Conservation (phyloP, 2,888 invertebrate species). For the Oxystoma pomonae region DNA sequence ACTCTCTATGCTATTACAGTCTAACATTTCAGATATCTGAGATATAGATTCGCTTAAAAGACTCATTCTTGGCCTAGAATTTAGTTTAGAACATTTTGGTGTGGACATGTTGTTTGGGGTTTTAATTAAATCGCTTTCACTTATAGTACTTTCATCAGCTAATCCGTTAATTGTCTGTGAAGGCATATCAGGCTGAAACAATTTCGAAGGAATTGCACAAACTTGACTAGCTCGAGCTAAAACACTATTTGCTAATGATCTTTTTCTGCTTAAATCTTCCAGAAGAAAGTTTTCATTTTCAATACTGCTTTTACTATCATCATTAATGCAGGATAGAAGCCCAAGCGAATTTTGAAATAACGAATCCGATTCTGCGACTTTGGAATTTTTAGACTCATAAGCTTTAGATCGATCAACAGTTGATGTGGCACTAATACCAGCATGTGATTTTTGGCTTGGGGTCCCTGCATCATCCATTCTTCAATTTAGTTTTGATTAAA, state of each 20-base stretch:
- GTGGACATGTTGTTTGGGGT: slow-evolving; percentile 35
- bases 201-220: slow-evolving; percentile 35
- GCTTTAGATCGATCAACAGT: slow-evolving; percentile 12
- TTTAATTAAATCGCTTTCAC: slow-evolving; percentile 38
- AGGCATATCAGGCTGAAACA: slow-evolving; percentile 29
- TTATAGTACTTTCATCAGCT: slow-evolving; percentile 36
- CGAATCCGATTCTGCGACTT: background rate
- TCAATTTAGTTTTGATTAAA: background rate
- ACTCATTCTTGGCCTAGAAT: background rate
- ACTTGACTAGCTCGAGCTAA: slow-evolving; percentile 31
- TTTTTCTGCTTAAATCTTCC: background rate
- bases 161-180: slow-evolving; percentile 14
- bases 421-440: slow-evolving; percentile 14
- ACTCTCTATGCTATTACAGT: slow-evolving; percentile 33
- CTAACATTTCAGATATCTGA: slow-evolving; percentile 32
- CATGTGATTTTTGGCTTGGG: background rate
- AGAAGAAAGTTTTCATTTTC: background rate
- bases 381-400: background rate
- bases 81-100: slow-evolving; percentile 31
- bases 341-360: slow-evolving; percentile 23
- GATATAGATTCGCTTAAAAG: slow-evolving; percentile 28
- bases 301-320: slow-evolving; percentile 17
- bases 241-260: slow-evolving; percentile 10
- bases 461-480: background rate
- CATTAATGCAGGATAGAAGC: slow-evolving; percentile 19